Evolutionary conservation across 2,888 invertebrate species (phyloP), one percentile per base, ranked within the genome.

Genomic region (Drosophila setosimentum): DNA sequence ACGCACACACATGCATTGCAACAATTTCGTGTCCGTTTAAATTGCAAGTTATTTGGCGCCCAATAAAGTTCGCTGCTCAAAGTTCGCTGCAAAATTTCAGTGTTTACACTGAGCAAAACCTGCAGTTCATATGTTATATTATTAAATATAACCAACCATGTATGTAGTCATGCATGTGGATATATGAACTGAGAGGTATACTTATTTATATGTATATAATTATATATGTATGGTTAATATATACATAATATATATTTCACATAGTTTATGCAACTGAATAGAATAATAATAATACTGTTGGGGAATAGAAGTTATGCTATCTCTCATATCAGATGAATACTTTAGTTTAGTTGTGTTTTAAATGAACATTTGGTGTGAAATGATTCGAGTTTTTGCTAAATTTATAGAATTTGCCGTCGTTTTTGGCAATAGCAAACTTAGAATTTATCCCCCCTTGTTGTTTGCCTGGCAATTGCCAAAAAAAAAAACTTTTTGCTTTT

Each of bases 11-110:
- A n/a, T 27, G 40, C 18, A 33, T 8, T 45, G 54, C n/a, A 42
- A 48, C 40, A 57, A 48, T 65, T 63, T 78, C 64, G 48, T 40
- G 57, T 67, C 54, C 50, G 50, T 68, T 75, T 64, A 58, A 66
- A 64, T 70, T 73, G 55, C 40, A 80, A 73, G 30, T 73, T 63
- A 35, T 65, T 29, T 62, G 62, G 55, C 69, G 65, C 55, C 54
- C 62, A 51, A 42, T 7, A 51, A 58, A 59, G 58, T 68, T 67
- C 45, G 33, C 57, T 58, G 29, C 50, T 66, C 48, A 78, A 70
- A 58, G 33, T n/a, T n/a, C n/a, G n/a, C 66, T 70, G 67, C 51
- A 63, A 45, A 45, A 32, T 45, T 49, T 35, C 29, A 32, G 18
- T 21, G 8, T 21, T 24, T 73, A 57, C 62, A 68, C 55, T 72